Conservation (phyloP, 2,113 vertebrate genomes). For the Chamaetylas fuelleborni region DNA sequence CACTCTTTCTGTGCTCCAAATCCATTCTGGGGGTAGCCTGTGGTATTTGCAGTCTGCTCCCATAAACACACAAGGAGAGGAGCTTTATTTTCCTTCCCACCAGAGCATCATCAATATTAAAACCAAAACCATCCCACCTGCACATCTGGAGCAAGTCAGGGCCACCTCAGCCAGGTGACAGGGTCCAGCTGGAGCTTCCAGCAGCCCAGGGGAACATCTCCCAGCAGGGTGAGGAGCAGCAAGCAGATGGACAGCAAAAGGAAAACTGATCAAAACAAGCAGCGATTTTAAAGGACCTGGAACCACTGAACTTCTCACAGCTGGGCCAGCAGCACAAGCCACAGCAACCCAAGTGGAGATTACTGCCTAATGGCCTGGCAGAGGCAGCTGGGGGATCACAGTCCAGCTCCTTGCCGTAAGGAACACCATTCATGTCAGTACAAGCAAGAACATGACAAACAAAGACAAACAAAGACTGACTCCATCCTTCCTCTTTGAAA, state of each 20-base stretch:
- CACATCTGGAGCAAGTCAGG: not conserved
- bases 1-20: not conserved
- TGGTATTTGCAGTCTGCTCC: not conserved
- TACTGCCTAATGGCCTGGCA: not conserved
- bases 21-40: not conserved
- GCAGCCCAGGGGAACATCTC: not conserved
- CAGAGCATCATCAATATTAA: not conserved
- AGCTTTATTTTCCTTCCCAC: not conserved
- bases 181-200: not conserved
- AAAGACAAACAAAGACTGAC: slow-evolving; percentile 1
- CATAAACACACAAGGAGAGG: not conserved
- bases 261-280: not conserved
- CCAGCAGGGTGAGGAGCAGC: not conserved
- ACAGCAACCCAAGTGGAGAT: not conserved
- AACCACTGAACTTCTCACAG: not conserved
- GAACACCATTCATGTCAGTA: not conserved
- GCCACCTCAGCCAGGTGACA: rapidly evolving
- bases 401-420: not conserved
- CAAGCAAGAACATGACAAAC: not conserved
- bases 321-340: not conserved
- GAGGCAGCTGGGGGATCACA: not conserved
- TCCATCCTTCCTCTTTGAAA: not conserved
- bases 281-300: not conserved
- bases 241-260: not conserved
- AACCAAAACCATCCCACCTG: not conserved